Evolutionary conservation across 1,140 invertebrate genomes (phyloP).

Genomic region (Drosophila arawakana): DNA sequence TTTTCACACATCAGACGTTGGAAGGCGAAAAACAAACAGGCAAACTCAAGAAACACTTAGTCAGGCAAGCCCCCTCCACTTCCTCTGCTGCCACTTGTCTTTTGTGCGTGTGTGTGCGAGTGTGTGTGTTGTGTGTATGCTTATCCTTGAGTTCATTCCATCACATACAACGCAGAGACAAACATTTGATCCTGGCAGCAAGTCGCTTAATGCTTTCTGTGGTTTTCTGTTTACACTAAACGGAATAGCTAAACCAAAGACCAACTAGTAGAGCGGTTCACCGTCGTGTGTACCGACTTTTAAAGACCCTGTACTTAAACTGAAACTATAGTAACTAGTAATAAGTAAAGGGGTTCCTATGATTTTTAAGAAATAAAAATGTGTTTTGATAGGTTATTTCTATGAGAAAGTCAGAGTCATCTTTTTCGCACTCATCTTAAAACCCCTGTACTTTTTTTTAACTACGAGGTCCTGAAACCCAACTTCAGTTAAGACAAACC

Average conservation of each 20-base stretch:
- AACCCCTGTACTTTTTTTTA: no score
- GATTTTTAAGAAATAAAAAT: no score
- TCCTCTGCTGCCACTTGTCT: conserved; percentile 27
- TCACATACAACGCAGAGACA: conserved; percentile 20
- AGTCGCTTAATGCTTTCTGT: conserved; percentile 53
- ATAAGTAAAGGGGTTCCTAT: no score
- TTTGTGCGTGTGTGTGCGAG: conserved; percentile 7
- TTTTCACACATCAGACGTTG: conserved; percentile 74
- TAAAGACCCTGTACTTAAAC: no score
- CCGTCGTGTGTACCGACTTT: no score
- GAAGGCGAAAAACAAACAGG: conserved; percentile 65
- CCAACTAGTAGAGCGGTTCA: neutral
- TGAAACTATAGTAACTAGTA: no score
- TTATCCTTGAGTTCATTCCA: conserved; percentile 38
- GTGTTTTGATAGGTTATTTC: no score
- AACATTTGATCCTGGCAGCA: conserved; percentile 47
- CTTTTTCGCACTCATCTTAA: no score
- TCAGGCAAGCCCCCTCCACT: conserved; percentile 45
- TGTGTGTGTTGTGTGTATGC: conserved; percentile 23
- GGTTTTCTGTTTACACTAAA: conserved; percentile 55
- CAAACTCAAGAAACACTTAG: conserved; percentile 78
- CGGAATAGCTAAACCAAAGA: conserved; percentile 18
- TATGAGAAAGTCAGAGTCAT: no score
- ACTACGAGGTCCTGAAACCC: neutral
- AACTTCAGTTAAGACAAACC: conserved; percentile 10